Conservation (phyloP, 2,113 vertebrate genomes). For the Thalassoma bifasciatum region DNA sequence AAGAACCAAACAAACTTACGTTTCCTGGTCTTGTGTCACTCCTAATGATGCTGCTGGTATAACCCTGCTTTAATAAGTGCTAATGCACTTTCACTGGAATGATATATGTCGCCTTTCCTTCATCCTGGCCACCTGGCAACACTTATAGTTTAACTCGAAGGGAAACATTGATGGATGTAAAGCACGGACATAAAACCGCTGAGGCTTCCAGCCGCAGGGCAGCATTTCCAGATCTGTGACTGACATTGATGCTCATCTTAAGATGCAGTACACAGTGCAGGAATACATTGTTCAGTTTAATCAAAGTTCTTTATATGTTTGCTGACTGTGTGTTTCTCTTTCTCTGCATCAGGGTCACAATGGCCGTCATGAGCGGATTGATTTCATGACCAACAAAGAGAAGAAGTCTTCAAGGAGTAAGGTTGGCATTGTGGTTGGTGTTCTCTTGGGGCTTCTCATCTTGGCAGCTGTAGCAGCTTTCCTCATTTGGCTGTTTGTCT, state of each 20-base stretch:
- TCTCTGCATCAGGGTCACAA: conserved; percentile 56
- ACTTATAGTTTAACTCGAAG: not conserved
- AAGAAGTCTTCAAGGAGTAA: conserved; percentile 63
- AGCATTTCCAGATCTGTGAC: not conserved
- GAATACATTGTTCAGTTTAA: not conserved
- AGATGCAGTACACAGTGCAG: not conserved
- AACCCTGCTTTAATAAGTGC: too few relatives aligned
- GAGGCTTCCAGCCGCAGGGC: not conserved
- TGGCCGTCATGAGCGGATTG: conserved; percentile 64
- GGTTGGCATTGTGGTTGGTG: conserved; percentile 58
- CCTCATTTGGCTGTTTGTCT: conserved; percentile 81
- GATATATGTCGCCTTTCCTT: not conserved
- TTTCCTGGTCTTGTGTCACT: not conserved
- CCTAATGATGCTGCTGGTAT: too few relatives aligned
- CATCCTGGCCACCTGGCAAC: not conserved
- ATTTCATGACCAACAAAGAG: conserved; percentile 68
- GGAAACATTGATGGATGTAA: not conserved
- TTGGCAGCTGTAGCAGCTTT: conserved; percentile 70
- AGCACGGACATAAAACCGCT: not conserved
- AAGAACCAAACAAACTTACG: not conserved
- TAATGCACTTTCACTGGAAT: too few relatives aligned
- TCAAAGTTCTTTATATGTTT: not conserved
- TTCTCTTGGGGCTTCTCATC: conserved; percentile 64
- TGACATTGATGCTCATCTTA: not conserved
- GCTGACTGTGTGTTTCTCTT: conserved; percentile 1